Conservation (phyloP, 2,797 vertebrate genomes). For the Sternotherus odoratus region DNA sequence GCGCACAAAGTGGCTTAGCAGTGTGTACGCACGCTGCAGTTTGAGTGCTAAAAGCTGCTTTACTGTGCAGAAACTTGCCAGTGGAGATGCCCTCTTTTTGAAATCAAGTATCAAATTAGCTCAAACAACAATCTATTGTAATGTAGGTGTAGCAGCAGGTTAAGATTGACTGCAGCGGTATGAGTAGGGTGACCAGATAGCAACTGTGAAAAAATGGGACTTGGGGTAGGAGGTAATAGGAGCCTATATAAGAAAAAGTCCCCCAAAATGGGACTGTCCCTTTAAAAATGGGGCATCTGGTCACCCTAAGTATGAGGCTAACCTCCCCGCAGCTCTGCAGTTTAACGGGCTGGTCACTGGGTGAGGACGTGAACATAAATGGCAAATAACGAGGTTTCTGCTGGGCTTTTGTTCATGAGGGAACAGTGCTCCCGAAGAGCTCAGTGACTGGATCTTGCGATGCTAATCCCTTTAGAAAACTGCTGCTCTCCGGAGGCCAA, state of each 20-base stretch:
- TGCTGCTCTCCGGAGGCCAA: background rate
- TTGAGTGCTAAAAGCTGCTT: too few species aligned
- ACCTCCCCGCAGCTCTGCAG: conserved; percentile 18
- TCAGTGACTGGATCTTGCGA: background rate
- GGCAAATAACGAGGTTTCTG: background rate
- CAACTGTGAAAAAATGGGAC: too few species aligned
- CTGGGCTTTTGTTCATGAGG: background rate
- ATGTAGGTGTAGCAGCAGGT: background rate
- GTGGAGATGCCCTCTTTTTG: background rate
- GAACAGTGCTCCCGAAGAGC: background rate
- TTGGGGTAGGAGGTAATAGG: too few species aligned
- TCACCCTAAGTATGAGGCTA: conserved; percentile 4
- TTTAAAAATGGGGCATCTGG: too few species aligned
- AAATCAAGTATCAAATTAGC: conserved; percentile 63
- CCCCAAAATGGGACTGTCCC: too few species aligned
- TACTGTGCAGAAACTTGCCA: too few species aligned
- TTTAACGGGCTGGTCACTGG: background rate
- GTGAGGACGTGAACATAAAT: background rate
- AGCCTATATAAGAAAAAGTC: too few species aligned
- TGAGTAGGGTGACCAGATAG: too few species aligned
- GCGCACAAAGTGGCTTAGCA: too few species aligned
- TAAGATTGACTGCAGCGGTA: background rate
- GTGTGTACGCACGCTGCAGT: too few species aligned
- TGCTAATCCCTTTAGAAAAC: background rate
- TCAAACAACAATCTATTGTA: conserved; percentile 37